Evolutionary conservation across 2,113 vertebrate genomes (phyloP).

Genomic region (Clupea harengus): DNA sequence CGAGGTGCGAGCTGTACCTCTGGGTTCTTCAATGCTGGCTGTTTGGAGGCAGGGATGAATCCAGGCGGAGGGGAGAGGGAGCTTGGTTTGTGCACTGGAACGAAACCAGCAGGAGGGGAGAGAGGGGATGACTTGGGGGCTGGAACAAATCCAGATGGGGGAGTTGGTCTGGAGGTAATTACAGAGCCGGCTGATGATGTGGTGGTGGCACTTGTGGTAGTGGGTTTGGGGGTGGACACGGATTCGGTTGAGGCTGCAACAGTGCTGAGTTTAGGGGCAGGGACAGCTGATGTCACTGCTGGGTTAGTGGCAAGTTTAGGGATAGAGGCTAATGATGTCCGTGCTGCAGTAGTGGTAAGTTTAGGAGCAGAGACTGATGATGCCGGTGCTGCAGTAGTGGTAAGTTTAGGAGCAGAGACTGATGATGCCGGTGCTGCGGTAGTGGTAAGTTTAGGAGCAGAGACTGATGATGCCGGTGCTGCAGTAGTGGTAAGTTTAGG

Average conservation of each 20-base stretch:
- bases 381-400: not conserved
- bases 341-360: not conserved
- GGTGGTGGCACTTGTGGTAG: not conserved
- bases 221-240: not conserved
- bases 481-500: not conserved
- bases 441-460: not conserved
- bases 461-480: not conserved
- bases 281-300: not conserved
- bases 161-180: not conserved
- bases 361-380: not conserved
- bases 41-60: conserved; percentile 38
- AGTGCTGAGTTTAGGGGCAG: not conserved
- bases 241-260: not conserved
- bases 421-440: not conserved
- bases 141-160: conserved; percentile 35
- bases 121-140: not conserved
- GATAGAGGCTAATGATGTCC: not conserved
- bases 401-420: not conserved
- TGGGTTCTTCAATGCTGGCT: conserved; percentile 46
- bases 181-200: not conserved
- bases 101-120: not conserved
- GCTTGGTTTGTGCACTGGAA: conserved; percentile 16
- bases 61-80: conserved; percentile 33
- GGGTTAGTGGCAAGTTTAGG: not conserved
- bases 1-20: conserved; percentile 58